These are phyloP conservation scores for Ornithoptera priamus DNA, from an alignment of 2,888 invertebrate genomes.

Conservation along the genomic window DNA sequence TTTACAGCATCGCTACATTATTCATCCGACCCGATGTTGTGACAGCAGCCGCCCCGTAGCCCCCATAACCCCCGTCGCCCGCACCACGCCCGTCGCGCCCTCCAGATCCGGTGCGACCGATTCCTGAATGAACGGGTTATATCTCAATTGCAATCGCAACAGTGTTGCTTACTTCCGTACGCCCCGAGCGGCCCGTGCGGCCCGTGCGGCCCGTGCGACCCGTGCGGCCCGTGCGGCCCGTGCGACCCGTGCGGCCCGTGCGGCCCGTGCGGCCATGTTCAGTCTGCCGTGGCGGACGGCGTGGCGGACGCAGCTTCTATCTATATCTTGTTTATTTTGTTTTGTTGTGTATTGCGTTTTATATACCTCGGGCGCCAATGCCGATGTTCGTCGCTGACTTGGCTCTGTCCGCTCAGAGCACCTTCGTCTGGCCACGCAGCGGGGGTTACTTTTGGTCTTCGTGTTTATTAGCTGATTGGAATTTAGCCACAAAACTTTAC, in stretches of 20 bases:
- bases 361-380: background rate
- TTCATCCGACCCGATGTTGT: conserved; percentile 30
- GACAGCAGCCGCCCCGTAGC: conserved; percentile 31
- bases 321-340: background rate
- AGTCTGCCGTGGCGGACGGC: background rate
- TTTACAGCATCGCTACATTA: conserved; percentile 21
- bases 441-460: background rate
- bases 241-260: background rate
- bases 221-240: background rate
- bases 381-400: background rate
- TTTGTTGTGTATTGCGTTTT: background rate
- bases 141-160: too few relatives aligned
- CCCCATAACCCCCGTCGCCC: conserved; percentile 4
- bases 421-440: background rate
- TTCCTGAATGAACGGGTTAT: too few relatives aligned
- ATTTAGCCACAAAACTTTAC: background rate
- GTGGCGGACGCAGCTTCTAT: background rate
- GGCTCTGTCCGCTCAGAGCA: background rate
- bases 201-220: background rate
- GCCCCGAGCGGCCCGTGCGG: background rate
- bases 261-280: background rate
- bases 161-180: too few relatives aligned
- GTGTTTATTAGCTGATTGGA: background rate
- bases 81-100: too few relatives aligned
- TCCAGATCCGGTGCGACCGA: too few relatives aligned